Evolutionary conservation across 2,797 vertebrate species (phyloP).

Genomic region (Fratercula arctica): DNA sequence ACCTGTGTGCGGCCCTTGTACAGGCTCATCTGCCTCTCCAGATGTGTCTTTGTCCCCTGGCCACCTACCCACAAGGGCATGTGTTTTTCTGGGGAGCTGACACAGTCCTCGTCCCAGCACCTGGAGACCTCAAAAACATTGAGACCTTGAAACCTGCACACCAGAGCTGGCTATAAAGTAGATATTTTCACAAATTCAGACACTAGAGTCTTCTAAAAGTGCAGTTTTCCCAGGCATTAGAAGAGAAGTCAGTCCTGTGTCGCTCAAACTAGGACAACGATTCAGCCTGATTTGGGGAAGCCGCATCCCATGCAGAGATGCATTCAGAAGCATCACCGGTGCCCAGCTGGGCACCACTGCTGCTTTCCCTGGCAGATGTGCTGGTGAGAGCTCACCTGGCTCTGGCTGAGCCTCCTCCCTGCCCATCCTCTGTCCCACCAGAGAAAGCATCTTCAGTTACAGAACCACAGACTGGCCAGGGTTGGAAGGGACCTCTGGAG

Average conservation of each 20-base stretch:
- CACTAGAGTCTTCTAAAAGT: no score
- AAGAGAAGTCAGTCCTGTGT: no score
- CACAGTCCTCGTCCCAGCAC: no score
- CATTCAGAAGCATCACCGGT: rapidly evolving
- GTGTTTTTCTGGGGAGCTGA: not conserved
- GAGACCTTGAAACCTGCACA: no score
- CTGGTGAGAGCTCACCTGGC: not conserved
- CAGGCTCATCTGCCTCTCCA: no score
- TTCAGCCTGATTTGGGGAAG: not conserved
- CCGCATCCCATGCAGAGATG: not conserved
- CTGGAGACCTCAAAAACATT: no score
- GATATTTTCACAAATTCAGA: no score
- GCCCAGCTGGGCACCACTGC: not conserved
- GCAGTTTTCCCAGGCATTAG: no score
- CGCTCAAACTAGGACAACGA: no score
- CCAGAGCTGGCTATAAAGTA: no score
- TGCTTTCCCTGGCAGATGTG: not conserved
- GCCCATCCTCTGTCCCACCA: not conserved
- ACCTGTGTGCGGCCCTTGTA: rapidly evolving
- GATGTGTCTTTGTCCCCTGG: not conserved
- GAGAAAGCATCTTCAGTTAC: not conserved
- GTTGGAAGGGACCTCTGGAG: no score
- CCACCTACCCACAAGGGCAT: not conserved
- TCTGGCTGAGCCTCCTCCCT: not conserved
- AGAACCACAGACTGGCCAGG: no score